Evolutionary conservation across 2,888 invertebrate species (phyloP).

Genomic region (Yponomeuta cagnagella): DNA sequence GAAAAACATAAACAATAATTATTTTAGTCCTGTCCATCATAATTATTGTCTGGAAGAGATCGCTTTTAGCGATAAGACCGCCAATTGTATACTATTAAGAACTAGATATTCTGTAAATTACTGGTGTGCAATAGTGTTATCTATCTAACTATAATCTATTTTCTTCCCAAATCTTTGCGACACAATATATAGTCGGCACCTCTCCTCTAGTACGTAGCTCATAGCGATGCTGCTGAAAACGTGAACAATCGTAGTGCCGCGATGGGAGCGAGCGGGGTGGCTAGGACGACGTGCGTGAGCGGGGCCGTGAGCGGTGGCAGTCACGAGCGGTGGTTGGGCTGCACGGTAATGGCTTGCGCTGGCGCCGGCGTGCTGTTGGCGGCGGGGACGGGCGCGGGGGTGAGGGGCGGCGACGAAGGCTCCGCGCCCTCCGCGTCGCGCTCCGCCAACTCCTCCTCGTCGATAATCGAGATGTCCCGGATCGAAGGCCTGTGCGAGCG

Average conservation of each 20-base stretch:
- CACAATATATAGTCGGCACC: not conserved
- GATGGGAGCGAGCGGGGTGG: not conserved
- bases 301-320: conserved; percentile 12
- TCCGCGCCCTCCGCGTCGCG: conserved; percentile 54
- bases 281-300: not conserved
- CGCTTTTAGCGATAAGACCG: too few species aligned
- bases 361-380: conserved; percentile 40
- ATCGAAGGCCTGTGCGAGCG: conserved; percentile 88
- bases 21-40: too few species aligned
- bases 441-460: conserved; percentile 85
- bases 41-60: too few species aligned
- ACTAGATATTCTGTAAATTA: too few species aligned
- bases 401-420: conserved; percentile 32
- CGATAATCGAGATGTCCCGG: conserved; percentile 90
- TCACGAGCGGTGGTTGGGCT: conserved; percentile 55
- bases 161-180: too few species aligned
- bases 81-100: too few species aligned
- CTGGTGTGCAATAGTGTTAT: too few species aligned
- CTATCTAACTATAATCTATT: too few species aligned
- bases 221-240: conserved; percentile 8
- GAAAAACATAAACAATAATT: too few species aligned
- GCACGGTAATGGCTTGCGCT: conserved; percentile 48
- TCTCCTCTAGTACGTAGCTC: not conserved
- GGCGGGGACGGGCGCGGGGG: conserved; percentile 42
- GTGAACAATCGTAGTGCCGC: conserved; percentile 5